Conservation (phyloP, 2,113 vertebrate genomes). For the Lutjanus erythropterus region DNA sequence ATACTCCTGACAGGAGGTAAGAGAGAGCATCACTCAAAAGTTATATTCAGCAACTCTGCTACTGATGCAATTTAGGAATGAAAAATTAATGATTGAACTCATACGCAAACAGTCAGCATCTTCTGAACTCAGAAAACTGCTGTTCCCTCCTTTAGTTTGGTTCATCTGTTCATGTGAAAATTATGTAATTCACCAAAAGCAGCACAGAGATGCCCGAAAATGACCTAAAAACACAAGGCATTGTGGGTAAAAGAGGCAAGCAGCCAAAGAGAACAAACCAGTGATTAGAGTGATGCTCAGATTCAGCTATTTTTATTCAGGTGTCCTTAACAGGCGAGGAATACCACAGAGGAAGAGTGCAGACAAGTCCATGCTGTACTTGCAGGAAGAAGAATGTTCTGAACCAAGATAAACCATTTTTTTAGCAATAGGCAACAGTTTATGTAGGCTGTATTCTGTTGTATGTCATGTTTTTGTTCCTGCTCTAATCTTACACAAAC, state of each 20-base stretch:
- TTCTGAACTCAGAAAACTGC: not conserved
- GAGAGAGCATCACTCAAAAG: not conserved
- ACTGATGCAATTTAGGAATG: constrained; percentile 9
- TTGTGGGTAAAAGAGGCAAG: constrained; percentile 2
- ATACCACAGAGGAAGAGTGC: not conserved
- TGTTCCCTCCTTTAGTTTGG: not conserved
- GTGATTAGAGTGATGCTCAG: not conserved
- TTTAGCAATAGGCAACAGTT: not conserved
- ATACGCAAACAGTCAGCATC: not conserved
- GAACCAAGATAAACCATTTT: not conserved
- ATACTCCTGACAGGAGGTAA: not conserved
- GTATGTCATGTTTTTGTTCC: not conserved
- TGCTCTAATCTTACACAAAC: not conserved
- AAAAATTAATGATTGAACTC: constrained; percentile 28
- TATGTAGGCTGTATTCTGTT: not conserved
- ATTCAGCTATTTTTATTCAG: not conserved
- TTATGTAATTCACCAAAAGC: not conserved
- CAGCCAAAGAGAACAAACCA: not conserved
- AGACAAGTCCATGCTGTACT: not conserved
- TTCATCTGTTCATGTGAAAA: not conserved
- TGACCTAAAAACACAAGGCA: not conserved
- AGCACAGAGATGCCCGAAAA: not conserved
- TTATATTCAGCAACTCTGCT: constrained; percentile 2
- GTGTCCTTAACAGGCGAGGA: not conserved
- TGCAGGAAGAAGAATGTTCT: not conserved